Evolutionary conservation across 2,797 vertebrate genomes (phyloP).

Genomic region (Megalops cyprinoides): DNA sequence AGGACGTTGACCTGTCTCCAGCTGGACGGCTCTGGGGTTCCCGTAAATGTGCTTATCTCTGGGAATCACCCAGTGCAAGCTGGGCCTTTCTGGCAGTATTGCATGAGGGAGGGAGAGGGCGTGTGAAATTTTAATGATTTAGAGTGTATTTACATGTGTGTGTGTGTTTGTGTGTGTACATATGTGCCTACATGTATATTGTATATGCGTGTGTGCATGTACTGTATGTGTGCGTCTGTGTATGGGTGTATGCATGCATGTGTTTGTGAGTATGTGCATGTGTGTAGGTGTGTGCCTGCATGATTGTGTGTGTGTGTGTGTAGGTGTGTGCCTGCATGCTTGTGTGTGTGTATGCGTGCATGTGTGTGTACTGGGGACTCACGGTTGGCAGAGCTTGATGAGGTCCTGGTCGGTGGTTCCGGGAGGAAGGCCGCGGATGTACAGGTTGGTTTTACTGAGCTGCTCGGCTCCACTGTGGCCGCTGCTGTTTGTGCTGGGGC

Average conservation of each 20-base stretch:
- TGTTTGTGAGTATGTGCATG: conserved; percentile 24
- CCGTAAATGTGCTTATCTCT: not conserved
- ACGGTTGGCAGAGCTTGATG: conserved; percentile 99
- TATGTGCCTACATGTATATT: not conserved
- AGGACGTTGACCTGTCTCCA: conserved; percentile 18
- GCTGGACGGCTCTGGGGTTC: not conserved
- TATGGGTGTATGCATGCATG: conserved; percentile 4
- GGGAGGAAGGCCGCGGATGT: conserved; percentile 96
- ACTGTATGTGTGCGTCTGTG: not conserved
- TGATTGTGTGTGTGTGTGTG: conserved; percentile 29
- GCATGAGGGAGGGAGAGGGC: not conserved
- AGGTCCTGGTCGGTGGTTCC: conserved; percentile 99
- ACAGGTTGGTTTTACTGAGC: conserved; percentile 99
- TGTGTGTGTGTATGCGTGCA: conserved; percentile 21
- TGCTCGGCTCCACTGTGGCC: conserved; percentile 91
- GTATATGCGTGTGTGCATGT: not conserved
- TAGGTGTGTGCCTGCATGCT: conserved; percentile 28
- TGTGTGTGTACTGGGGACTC: conserved; percentile 66
- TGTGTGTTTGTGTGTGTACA: not conserved
- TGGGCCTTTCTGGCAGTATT: not conserved
- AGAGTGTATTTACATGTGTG: too few species aligned
- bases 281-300: not conserved
- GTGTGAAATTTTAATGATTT: not conserved
- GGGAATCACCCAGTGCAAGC: not conserved
- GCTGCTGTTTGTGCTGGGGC: conserved; percentile 94